phyloP scores from a whole-genome alignment of 2,797 vertebrate genomes.

The Sebastolobus alascanus region DNA sequence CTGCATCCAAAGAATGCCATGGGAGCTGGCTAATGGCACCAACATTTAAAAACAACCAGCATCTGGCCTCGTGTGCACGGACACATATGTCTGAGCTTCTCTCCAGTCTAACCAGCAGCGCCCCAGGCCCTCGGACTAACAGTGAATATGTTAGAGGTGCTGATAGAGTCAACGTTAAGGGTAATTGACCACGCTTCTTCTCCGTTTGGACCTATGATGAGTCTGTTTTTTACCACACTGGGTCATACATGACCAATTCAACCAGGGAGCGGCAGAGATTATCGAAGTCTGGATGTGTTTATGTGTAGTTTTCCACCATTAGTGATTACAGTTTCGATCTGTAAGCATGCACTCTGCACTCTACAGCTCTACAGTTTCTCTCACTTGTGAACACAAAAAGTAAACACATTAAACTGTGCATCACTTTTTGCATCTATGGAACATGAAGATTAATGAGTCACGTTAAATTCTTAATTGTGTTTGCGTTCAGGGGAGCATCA shows the following conservation, averaged over 20 bases:
- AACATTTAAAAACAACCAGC: conserved; percentile 76
- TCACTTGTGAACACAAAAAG: conserved; percentile 14
- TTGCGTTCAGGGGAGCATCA: conserved; percentile 45
- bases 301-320: conserved; percentile 56
- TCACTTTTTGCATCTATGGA: conserved; percentile 35
- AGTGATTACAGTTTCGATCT: conserved; percentile 38
- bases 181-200: conserved; percentile 55
- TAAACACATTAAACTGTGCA: conserved; percentile 25
- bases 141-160: conserved; percentile 64
- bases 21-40: conserved; percentile 75
- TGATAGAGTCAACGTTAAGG: conserved; percentile 62
- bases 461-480: conserved; percentile 29
- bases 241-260: conserved; percentile 49
- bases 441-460: conserved; percentile 31
- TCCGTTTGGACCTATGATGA: conserved; percentile 52
- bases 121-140: conserved; percentile 66
- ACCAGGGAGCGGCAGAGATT: conserved; percentile 29
- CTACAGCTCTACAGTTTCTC: conserved; percentile 7
- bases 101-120: conserved; percentile 56
- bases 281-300: conserved; percentile 57
- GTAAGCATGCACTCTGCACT: conserved; percentile 4
- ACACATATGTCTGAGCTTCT: conserved; percentile 69
- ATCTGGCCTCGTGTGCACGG: conserved; percentile 73
- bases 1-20: conserved; percentile 71
- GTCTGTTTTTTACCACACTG: conserved; percentile 43